Conservation (phyloP, 37 sponge, comb jelly and placozoan genomes). For the Diacarnus erythraeanus region DNA sequence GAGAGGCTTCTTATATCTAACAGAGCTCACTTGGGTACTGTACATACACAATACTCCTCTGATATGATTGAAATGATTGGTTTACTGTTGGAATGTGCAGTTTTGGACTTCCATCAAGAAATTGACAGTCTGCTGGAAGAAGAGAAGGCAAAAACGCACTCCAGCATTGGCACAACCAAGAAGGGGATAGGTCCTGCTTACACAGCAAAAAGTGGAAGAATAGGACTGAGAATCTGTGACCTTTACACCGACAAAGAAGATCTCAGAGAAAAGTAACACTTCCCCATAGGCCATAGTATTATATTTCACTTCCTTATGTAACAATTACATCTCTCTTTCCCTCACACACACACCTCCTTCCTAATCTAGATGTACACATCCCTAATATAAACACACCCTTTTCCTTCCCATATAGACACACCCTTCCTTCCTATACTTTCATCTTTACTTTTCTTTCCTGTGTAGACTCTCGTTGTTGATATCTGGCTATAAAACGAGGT, state of each 20-base stretch:
- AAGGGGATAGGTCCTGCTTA: slow-evolving; percentile 98
- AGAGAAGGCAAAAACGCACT: slow-evolving; percentile 76
- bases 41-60: too few species aligned
- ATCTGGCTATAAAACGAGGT: not conserved
- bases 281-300: too few species aligned
- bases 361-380: not conserved
- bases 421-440: not conserved
- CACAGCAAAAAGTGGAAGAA: slow-evolving; percentile 71
- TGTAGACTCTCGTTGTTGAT: not conserved
- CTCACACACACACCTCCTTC: not conserved
- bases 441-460: not conserved
- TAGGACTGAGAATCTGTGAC: slow-evolving; percentile 85
- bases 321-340: not conserved
- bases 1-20: slow-evolving; percentile 80
- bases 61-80: not conserved
- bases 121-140: slow-evolving; percentile 83
- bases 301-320: not conserved
- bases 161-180: slow-evolving; percentile 95
- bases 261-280: slow-evolving; percentile 63
- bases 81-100: slow-evolving; percentile 27
- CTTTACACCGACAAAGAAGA: slow-evolving; percentile 54
- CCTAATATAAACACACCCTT: not conserved
- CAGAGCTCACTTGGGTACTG: slow-evolving; percentile 89
- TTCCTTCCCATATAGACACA: not conserved
- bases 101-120: slow-evolving; percentile 88